A percentile compares a stretch with the other conserved stretches of the same genome.
Conservation (phyloP, 92 coral and sea anemone species). For the Porites evermanni region DNA sequence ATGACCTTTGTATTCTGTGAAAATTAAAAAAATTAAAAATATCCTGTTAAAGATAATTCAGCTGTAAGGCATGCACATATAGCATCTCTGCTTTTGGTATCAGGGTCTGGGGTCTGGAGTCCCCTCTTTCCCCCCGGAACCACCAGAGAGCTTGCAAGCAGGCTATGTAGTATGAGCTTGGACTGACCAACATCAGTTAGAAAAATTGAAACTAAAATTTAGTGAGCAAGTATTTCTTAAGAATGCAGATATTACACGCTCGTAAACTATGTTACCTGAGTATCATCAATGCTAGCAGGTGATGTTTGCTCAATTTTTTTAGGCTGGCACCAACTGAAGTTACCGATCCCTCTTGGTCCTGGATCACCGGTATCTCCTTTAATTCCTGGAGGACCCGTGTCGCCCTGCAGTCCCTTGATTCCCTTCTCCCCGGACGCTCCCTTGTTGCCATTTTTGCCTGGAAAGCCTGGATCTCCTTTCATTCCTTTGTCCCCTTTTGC, state of each 20-base stretch:
- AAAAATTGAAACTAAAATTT: not conserved
- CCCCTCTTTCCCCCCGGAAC: too few relatives aligned
- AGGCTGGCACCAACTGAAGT: constrained; percentile 44
- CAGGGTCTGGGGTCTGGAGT: too few relatives aligned
- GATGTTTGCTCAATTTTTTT: not conserved
- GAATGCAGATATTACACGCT: not conserved
- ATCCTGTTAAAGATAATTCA: not conserved
- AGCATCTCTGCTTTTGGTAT: too few relatives aligned
- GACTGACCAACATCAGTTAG: not conserved
- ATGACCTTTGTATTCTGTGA: too few relatives aligned
- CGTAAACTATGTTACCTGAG: not conserved
- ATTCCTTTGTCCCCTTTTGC: constrained; percentile 8
- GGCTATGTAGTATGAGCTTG: not conserved
- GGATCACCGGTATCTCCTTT: constrained; percentile 22
- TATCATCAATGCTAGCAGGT: not conserved
- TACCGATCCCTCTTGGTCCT: constrained; percentile 30
- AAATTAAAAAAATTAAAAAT: not conserved
- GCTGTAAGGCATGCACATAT: not conserved
- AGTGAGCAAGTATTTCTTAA: not conserved
- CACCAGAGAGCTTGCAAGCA: too few relatives aligned
- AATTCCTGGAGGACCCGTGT: constrained; percentile 25
- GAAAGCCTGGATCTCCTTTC: constrained; percentile 33
- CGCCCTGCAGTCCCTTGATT: constrained; percentile 21
- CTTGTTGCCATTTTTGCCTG: constrained; percentile 30
- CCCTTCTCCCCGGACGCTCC: constrained; percentile 51